These are phyloP conservation scores for Mormyrus hasselquistii DNA, from an alignment of 2,797 vertebrate genomes.

Conservation along the genomic window DNA sequence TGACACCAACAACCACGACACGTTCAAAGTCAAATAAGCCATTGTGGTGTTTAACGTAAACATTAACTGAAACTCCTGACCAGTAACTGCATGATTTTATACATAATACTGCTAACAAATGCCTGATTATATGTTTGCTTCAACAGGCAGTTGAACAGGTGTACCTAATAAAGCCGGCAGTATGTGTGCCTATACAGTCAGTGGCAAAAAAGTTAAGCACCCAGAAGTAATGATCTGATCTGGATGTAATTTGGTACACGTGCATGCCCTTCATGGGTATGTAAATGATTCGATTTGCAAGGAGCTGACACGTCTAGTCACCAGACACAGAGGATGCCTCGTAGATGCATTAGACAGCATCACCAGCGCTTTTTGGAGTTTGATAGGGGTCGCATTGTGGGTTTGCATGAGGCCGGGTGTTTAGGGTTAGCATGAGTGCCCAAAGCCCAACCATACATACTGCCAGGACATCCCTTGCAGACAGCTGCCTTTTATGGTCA, in stretches of 20 bases:
- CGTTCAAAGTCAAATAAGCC: too few relatives aligned
- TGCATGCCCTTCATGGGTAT: background rate
- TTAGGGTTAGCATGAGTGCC: background rate
- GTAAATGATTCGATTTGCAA: too few relatives aligned
- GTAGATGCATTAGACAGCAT: too few relatives aligned
- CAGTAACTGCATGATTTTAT: background rate
- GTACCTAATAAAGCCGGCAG: background rate
- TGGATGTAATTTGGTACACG: background rate
- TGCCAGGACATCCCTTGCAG: background rate
- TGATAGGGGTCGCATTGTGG: too few relatives aligned
- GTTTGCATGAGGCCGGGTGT: too few relatives aligned
- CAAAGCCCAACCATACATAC: background rate
- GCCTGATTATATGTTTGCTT: background rate
- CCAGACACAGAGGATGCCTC: background rate
- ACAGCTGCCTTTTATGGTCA: background rate
- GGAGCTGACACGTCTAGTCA: background rate
- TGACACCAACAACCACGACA: too few relatives aligned
- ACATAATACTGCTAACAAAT: background rate
- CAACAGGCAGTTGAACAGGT: background rate
- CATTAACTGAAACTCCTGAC: background rate
- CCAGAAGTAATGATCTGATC: background rate
- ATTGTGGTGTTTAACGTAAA: too few relatives aligned
- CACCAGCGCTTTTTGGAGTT: too few relatives aligned
- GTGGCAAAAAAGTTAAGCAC: background rate
- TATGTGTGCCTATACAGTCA: background rate